Evolutionary conservation across 2,113 vertebrate genomes (phyloP), one percentile per base, ranked within the genome.

Genomic region (Lepus timidus): DNA sequence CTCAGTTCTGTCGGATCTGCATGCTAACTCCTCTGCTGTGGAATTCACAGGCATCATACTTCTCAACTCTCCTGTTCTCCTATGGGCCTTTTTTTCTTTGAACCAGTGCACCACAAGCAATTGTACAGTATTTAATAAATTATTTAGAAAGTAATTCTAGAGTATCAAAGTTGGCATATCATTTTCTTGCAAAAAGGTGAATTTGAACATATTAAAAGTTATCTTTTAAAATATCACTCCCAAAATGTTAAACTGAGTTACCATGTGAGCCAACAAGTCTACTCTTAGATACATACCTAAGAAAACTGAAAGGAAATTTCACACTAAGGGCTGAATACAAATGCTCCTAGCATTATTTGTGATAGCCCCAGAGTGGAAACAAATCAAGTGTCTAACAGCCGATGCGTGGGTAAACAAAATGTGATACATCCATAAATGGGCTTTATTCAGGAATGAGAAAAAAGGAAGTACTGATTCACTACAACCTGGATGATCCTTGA

Each of bases 231-330:
- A 93, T 86, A 12, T 55, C 75, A 65, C 27, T 83, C 22, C 58
- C 6, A 80, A 44, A 85, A 96, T 75, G 51, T 84, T 83, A 91
- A 95, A 83, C 67, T 6, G 36, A 91, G 61, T 94, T 80, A 80
- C 25, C 62, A n/a, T 70, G 49, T 29, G 93, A 39, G 36, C 52
- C 61, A 96, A 67, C 39, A 93, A 78, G 84, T 94, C 52, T 44
- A 93, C 62, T 90, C 76, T 1, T 20, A 73, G 49, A 58, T 87
- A 73, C 7, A 25, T 75, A 44, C 19, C 22, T 27, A 22, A 85
- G 79, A 81, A 19, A 61, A 92, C 25, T 11, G 9, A 61, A 90
- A 87, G 88, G 51, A 12, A 44, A 33, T 49, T 49, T 84, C 52
- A 51, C 27, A 17, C 23, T 33, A 87, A 71, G 61, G 33, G 36